Evolutionary conservation across 64 coral and sea anemone species (phyloP).

Genomic region (Anthopleura sola): DNA sequence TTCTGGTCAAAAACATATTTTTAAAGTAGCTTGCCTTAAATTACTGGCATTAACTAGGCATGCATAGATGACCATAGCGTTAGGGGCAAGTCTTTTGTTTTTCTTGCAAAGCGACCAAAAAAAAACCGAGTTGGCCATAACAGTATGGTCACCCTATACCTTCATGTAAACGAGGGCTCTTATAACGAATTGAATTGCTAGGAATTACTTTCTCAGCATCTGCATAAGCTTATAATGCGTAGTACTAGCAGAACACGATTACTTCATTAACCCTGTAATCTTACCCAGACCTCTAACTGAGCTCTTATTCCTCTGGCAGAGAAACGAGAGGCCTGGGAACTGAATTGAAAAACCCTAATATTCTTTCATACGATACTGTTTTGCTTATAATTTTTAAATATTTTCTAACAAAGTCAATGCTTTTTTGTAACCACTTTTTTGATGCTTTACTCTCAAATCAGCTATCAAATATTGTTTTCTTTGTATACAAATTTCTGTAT

Average conservation of each 20-base stretch:
- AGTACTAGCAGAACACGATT: not conserved
- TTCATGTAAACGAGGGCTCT: too few species aligned
- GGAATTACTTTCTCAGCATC: not conserved
- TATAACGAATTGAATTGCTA: too few species aligned
- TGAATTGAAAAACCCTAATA: not conserved
- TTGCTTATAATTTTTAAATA: slow-evolving; percentile 5
- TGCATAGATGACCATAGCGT: too few species aligned
- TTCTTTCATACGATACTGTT: not conserved
- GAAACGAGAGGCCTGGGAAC: not conserved
- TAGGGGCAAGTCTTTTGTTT: too few species aligned
- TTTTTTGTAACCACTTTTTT: not conserved
- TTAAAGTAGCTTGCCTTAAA: too few species aligned
- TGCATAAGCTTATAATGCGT: not conserved
- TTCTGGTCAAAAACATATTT: too few species aligned
- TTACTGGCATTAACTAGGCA: too few species aligned
- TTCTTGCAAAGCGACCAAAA: too few species aligned
- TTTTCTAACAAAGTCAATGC: not conserved
- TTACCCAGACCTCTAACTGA: not conserved
- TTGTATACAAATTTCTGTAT: not conserved
- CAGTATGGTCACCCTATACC: too few species aligned
- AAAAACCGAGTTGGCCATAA: too few species aligned
- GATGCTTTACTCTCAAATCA: not conserved
- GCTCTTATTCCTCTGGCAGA: not conserved
- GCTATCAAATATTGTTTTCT: not conserved
- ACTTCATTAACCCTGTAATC: not conserved